These are phyloP conservation scores for Drosophila suzukii DNA, from an alignment of 1,140 invertebrate genomes.

Conservation along the genomic window DNA sequence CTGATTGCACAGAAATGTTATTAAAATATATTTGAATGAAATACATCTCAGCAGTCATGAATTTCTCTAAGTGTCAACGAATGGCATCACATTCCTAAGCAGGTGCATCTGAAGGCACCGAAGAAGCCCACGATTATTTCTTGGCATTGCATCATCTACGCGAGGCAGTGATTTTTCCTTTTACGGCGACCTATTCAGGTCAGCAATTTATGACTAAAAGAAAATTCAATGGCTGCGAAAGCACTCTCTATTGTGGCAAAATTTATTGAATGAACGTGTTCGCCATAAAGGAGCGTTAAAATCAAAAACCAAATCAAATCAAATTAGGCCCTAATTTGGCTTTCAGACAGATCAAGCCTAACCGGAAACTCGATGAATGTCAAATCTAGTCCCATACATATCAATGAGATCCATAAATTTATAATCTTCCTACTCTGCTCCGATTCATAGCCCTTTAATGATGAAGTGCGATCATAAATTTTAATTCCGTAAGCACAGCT, in stretches of 20 bases:
- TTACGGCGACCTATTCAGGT: neutral
- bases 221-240: constrained; percentile 14
- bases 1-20: no score
- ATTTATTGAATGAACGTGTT: constrained; percentile 37
- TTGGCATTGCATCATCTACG: constrained; percentile 1
- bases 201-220: constrained; percentile 5
- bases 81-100: neutral
- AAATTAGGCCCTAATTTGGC: constrained; percentile 42
- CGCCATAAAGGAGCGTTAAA: constrained; percentile 38
- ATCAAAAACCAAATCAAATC: constrained; percentile 45
- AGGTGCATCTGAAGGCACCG: neutral
- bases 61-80: neutral
- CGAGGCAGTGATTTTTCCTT: neutral
- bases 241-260: constrained; percentile 15
- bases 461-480: constrained; percentile 53
- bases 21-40: no score
- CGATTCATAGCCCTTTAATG: constrained; percentile 36
- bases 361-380: constrained; percentile 43
- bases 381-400: constrained; percentile 48
- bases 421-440: constrained; percentile 46
- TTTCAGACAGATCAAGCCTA: constrained; percentile 18
- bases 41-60: no score
- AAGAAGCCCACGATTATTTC: constrained; percentile 4
- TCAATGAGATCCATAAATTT: constrained; percentile 41
- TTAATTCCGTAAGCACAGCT: constrained; percentile 31